These are phyloP conservation scores for Gisinianus flammeolus DNA, from an alignment of 2,888 invertebrate genomes.

Conservation along the genomic window DNA sequence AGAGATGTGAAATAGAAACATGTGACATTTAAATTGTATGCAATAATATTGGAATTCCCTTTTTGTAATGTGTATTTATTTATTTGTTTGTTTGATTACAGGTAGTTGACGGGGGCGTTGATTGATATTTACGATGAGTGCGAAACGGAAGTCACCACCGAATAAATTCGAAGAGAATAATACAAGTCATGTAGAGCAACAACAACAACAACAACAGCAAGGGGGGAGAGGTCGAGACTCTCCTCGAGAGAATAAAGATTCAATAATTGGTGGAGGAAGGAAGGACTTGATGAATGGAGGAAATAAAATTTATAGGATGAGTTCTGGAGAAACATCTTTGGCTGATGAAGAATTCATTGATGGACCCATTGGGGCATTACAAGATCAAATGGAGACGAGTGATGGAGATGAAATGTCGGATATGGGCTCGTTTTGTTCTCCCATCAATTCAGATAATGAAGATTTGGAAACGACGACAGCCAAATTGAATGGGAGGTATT, in stretches of 20 bases:
- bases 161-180: slow-evolving; percentile 57
- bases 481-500: slow-evolving; percentile 38
- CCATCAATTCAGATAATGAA: slow-evolving; percentile 37
- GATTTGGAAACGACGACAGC: slow-evolving; percentile 31
- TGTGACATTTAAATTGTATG: too few species aligned
- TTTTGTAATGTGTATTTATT: too few species aligned
- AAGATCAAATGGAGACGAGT: slow-evolving; percentile 46
- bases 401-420: slow-evolving; percentile 57
- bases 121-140: slow-evolving; percentile 54
- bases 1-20: too few species aligned
- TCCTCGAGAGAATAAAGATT: not conserved
- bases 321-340: slow-evolving; percentile 20
- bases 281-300: not conserved
- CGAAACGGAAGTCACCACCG: slow-evolving; percentile 58
- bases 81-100: too few species aligned
- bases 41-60: too few species aligned
- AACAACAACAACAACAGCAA: not conserved
- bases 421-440: slow-evolving; percentile 53
- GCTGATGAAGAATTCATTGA: slow-evolving; percentile 21
- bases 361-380: slow-evolving; percentile 6
- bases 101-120: too few species aligned
- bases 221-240: slow-evolving; percentile 3
- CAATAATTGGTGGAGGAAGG: not conserved
- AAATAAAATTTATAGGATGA: slow-evolving; percentile 21
- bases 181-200: slow-evolving; percentile 17